These are phyloP conservation scores for Alectura lathami DNA, from an alignment of 2,113 vertebrate species.

Conservation along the genomic window DNA sequence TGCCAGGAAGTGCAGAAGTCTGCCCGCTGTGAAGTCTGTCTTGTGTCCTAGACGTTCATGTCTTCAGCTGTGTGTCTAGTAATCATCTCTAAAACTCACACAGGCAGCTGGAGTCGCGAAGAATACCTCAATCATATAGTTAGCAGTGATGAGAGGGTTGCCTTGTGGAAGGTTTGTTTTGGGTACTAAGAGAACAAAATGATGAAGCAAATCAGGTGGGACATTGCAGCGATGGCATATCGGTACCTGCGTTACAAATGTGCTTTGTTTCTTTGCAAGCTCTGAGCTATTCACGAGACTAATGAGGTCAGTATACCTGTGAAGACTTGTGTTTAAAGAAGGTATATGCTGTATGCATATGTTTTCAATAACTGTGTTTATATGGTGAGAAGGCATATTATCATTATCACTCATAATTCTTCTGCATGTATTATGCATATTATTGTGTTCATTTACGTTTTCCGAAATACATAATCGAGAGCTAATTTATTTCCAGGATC, in stretches of 20 bases:
- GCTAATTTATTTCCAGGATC: slow-evolving; percentile 64
- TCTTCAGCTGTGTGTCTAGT: not conserved
- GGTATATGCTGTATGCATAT: not conserved
- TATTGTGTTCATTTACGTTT: slow-evolving; percentile 23
- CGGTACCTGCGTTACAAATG: not conserved
- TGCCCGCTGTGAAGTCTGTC: not conserved
- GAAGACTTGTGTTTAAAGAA: not conserved
- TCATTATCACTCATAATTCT: slow-evolving; percentile 35
- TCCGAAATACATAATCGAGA: slow-evolving; percentile 36
- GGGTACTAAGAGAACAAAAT: not conserved
- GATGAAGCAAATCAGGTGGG: not conserved
- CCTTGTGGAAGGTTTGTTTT: not conserved
- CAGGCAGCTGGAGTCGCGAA: not conserved
- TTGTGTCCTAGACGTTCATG: not conserved
- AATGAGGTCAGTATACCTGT: not conserved
- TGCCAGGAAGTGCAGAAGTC: not conserved
- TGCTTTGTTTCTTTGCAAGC: not conserved
- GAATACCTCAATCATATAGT: not conserved
- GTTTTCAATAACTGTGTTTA: slow-evolving; percentile 4
- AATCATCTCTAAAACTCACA: not conserved
- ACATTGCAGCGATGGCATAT: not conserved
- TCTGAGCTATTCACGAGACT: not conserved
- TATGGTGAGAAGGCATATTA: not conserved
- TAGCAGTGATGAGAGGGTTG: not conserved
- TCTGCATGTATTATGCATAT: slow-evolving; percentile 34